Evolutionary conservation across 2,797 vertebrate genomes (phyloP).

Genomic region (Melanotaenia pygmaea): DNA sequence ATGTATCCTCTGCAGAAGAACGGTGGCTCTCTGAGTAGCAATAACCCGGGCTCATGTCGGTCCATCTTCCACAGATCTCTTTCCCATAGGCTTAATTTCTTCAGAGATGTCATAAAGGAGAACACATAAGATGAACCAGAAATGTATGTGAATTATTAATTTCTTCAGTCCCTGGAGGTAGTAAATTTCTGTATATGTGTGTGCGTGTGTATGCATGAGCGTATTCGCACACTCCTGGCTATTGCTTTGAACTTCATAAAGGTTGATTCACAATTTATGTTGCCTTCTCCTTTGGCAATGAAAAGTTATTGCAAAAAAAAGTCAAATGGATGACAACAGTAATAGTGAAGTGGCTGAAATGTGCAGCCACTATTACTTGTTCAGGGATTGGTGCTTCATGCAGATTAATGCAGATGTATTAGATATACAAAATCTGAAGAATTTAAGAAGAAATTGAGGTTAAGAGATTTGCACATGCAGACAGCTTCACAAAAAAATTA

Average conservation of each 20-base stretch:
- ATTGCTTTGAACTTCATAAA: conserved; percentile 64
- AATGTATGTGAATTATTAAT: conserved; percentile 79
- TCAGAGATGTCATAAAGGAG: conserved; percentile 70
- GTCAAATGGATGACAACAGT: conserved; percentile 58
- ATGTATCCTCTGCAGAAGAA: conserved; percentile 50
- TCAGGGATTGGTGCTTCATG: conserved; percentile 43
- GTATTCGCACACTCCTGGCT: conserved; percentile 23
- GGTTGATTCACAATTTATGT: conserved; percentile 77
- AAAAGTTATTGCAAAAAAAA: conserved; percentile 65
- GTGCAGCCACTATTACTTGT: conserved; percentile 27
- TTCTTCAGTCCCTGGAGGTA: conserved; percentile 53
- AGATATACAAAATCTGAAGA: conserved; percentile 1
- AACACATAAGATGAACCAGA: conserved; percentile 65
- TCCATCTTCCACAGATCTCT: conserved; percentile 64
- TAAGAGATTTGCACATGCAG: not conserved
- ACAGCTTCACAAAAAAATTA: no score
- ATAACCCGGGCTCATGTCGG: conserved; percentile 64
- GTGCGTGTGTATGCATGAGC: conserved; percentile 5
- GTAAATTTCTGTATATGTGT: conserved; percentile 31
- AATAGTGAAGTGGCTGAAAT: conserved; percentile 50
- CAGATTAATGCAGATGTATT: conserved; percentile 46
- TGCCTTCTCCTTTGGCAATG: conserved; percentile 59
- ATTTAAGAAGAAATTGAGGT: not conserved
- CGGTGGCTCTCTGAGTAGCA: conserved; percentile 69
- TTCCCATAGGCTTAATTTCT: conserved; percentile 56